A percentile compares a stretch with the other conserved stretches of the same genome.
Evolutionary conservation across 1,140 invertebrate species (phyloP).

Genomic region (Conopomorpha cramerella): DNA sequence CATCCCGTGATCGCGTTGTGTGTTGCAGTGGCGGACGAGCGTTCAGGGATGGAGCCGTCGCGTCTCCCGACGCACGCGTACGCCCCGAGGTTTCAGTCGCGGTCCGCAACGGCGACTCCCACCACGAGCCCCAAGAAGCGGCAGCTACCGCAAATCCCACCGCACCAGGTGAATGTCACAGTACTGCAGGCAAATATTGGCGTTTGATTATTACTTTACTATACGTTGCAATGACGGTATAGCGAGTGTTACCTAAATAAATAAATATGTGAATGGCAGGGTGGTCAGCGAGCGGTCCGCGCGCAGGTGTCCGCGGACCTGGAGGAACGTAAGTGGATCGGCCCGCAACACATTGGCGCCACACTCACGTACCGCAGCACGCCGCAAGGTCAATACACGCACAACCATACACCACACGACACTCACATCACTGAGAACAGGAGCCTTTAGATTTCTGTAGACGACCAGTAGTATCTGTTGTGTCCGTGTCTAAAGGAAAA

Average conservation of each 20-base stretch:
- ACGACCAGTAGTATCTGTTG: no score
- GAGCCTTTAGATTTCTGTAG: no score
- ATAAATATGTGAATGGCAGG: no score
- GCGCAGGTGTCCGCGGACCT: slow-evolving; percentile 79
- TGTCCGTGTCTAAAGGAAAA: no score
- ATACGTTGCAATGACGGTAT: no score
- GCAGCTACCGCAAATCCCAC: slow-evolving; percentile 89
- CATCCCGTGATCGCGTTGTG: neutral
- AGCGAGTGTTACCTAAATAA: no score
- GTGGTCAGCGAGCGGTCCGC: slow-evolving; percentile 67
- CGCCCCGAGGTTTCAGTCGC: slow-evolving; percentile 72
- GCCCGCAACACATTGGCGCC: slow-evolving; percentile 56
- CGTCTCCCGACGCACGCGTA: slow-evolving; percentile 54
- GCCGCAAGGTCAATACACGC: slow-evolving; percentile 53
- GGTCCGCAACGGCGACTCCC: slow-evolving; percentile 89
- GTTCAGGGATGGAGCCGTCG: no score
- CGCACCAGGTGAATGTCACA: slow-evolving; percentile 26
- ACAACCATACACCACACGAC: no score
- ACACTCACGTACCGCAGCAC: slow-evolving; percentile 73
- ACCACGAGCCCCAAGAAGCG: slow-evolving; percentile 94
- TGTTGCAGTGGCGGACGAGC: slow-evolving; percentile 14
- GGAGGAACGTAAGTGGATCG: slow-evolving; percentile 75
- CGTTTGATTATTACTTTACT: no score
- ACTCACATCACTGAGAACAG: no score
- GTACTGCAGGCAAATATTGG: no score